phyloP scores from a whole-genome alignment of 2,113 vertebrate species.

The Heloderma charlesbogerti region DNA sequence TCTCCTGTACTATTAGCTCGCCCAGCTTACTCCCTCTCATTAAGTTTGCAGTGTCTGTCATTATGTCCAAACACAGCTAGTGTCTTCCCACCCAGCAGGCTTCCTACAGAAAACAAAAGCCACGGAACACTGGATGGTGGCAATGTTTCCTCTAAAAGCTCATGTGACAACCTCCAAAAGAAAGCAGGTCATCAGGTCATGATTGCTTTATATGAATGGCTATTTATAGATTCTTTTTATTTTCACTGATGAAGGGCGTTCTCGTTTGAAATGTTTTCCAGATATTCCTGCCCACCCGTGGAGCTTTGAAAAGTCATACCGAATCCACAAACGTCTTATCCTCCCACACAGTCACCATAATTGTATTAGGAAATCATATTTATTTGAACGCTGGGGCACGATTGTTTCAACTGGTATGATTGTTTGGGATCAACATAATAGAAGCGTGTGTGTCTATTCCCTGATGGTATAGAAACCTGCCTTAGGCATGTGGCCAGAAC shows the following conservation, averaged over 20 bases:
- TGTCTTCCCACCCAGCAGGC: not conserved
- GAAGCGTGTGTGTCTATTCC: not conserved
- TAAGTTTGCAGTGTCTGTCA: not conserved
- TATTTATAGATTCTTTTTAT: not conserved
- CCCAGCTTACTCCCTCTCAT: no score
- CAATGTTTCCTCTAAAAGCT: not conserved
- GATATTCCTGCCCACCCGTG: not conserved
- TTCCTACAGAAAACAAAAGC: not conserved
- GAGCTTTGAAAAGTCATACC: not conserved
- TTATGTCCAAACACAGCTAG: not conserved
- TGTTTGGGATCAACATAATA: not conserved
- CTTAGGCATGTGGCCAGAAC: not conserved
- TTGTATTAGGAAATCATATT: not conserved
- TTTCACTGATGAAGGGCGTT: not conserved
- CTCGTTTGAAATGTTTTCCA: not conserved
- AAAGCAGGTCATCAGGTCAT: not conserved
- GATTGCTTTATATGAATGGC: not conserved
- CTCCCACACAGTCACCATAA: not conserved
- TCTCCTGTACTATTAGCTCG: not conserved
- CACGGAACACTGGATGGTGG: not conserved
- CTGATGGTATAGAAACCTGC: not conserved
- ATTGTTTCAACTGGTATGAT: not conserved
- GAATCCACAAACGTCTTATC: not conserved
- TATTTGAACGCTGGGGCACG: not conserved
- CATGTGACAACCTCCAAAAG: not conserved